These are phyloP conservation scores for Caenorhabditis becei DNA, from an alignment of 2,888 invertebrate species.

Conservation along the genomic window DNA sequence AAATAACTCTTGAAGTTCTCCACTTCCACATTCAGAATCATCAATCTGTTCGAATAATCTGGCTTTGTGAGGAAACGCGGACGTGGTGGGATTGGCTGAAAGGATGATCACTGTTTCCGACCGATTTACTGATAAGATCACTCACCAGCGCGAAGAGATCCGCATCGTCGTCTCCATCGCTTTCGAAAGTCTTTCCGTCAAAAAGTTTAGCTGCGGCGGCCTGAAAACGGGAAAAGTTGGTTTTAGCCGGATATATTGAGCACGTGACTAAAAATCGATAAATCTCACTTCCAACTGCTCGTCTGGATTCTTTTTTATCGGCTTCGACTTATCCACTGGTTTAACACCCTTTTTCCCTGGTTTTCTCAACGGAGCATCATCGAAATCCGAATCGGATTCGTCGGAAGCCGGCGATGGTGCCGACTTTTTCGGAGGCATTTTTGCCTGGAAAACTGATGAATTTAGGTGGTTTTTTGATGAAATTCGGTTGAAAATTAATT, in stretches of 20 bases:
- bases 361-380: slow-evolving; percentile 12
- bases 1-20: slow-evolving; percentile 98
- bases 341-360: neutral
- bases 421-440: slow-evolving; percentile 42
- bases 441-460: neutral
- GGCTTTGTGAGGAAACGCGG: slow-evolving; percentile 83
- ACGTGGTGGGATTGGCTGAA: slow-evolving; percentile 56
- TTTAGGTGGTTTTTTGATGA: neutral
- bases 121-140: neutral
- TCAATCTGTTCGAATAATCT: slow-evolving; percentile 88
- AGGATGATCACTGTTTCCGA: neutral
- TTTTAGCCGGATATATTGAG: too few relatives aligned
- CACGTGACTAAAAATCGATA: neutral
- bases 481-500: neutral
- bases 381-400: slow-evolving; percentile 35
- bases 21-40: slow-evolving; percentile 93
- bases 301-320: slow-evolving; percentile 3
- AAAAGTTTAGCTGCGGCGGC: neutral
- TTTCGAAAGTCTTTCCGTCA: neutral
- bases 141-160: slow-evolving; percentile 24
- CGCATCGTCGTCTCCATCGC: slow-evolving; percentile 18
- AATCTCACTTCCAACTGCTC: slow-evolving; percentile 13
- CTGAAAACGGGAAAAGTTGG: neutral
- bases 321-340: neutral
- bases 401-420: slow-evolving; percentile 43